Conservation (phyloP, 2,113 vertebrate genomes). For the Aepyceros melampus region DNA sequence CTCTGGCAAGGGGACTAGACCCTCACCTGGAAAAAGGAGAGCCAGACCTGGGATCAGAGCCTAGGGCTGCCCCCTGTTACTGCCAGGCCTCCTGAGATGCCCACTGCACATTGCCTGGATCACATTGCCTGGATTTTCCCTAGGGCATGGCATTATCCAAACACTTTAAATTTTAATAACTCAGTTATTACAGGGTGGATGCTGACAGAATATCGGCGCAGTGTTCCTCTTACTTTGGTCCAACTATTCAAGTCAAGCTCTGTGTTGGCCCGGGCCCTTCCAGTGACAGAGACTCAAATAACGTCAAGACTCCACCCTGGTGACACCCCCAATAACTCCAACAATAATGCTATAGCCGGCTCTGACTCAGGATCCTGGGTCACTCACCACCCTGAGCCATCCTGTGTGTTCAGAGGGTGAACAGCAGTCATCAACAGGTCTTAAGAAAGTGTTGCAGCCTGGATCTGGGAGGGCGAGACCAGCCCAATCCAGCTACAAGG, state of each 20-base stretch:
- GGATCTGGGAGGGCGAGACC: background rate
- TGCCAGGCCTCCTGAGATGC: background rate
- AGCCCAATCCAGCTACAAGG: background rate
- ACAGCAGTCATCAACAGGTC: fast-evolving
- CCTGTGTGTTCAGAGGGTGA: background rate
- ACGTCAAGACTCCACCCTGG: background rate
- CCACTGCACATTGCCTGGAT: background rate
- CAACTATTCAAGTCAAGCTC: background rate
- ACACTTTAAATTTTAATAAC: background rate
- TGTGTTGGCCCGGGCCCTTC: background rate
- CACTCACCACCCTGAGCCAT: background rate
- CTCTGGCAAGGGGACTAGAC: too few species aligned
- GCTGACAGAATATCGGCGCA: background rate
- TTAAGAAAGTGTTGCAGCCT: background rate
- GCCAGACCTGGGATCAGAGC: background rate
- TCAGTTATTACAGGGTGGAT: too few species aligned
- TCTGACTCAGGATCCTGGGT: background rate
- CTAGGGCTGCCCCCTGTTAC: background rate
- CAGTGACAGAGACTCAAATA: background rate
- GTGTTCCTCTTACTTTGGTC: background rate
- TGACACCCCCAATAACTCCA: background rate
- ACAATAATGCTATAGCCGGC: background rate
- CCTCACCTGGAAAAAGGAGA: background rate
- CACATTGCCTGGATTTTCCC: background rate
- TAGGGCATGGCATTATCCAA: background rate